A percentile compares a stretch with the other conserved stretches of the same genome.
phyloP scores from a whole-genome alignment of 2,888 invertebrate genomes.

The Hirtodrosophila confusa region DNA sequence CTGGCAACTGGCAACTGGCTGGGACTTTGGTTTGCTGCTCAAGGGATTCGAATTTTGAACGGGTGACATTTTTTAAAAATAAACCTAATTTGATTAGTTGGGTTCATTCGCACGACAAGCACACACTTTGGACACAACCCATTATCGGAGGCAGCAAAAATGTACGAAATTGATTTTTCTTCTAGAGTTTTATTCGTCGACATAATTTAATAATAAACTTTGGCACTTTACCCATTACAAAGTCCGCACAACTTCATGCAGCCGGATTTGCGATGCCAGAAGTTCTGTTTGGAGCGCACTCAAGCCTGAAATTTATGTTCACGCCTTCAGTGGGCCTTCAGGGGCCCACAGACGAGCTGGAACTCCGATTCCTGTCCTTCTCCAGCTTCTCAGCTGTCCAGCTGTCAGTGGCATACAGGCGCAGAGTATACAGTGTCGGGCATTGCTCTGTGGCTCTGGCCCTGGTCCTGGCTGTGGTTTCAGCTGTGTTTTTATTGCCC shows the following conservation, averaged over 20 bases:
- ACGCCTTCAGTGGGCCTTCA: constrained; percentile 61
- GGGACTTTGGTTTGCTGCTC: constrained; percentile 5
- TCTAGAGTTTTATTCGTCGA: constrained; percentile 69
- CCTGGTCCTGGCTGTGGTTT: constrained; percentile 22
- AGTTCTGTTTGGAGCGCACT: constrained; percentile 43
- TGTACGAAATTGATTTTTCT: constrained; percentile 67
- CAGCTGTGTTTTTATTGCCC: constrained; percentile 39
- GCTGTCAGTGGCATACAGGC: constrained; percentile 56
- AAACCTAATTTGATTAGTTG: constrained; percentile 74
- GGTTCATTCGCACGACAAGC: constrained; percentile 65
- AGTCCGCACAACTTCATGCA: constrained; percentile 34
- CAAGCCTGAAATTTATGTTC: constrained; percentile 74
- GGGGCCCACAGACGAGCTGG: constrained; percentile 32
- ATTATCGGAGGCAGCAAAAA: constrained; percentile 11
- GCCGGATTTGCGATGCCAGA: constrained; percentile 39
- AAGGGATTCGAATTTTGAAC: constrained; percentile 34
- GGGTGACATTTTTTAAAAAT: constrained; percentile 52
- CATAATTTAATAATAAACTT: constrained; percentile 77
- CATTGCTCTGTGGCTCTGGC: constrained; percentile 1
- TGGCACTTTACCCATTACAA: constrained; percentile 71
- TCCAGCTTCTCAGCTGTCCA: constrained; percentile 20
- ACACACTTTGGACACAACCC: constrained; percentile 19
- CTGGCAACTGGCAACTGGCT: constrained; percentile 9
- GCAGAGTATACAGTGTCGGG: constrained; percentile 21
- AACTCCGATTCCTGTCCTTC: not conserved